These are phyloP conservation scores for Ramphastos sulfuratus DNA, from an alignment of 2,113 vertebrate species.

Conservation along the genomic window DNA sequence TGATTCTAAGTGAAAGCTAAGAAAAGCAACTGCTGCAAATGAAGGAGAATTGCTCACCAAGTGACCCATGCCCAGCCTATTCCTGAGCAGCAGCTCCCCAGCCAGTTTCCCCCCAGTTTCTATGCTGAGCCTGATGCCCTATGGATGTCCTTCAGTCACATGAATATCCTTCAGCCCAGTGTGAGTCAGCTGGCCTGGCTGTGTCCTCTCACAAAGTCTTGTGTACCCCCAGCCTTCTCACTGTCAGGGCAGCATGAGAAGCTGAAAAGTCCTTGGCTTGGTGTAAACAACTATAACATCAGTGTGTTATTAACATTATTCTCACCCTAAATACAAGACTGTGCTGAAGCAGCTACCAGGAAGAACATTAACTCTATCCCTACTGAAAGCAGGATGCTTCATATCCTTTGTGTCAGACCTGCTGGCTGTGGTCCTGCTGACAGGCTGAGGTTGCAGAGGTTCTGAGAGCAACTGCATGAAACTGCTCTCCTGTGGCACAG, in stretches of 20 bases:
- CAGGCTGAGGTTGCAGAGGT: not conserved
- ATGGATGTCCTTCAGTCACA: too few species aligned
- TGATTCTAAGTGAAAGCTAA: not conserved
- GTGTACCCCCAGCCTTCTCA: not conserved
- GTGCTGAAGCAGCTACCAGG: not conserved
- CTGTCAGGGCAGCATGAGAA: not conserved
- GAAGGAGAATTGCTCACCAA: not conserved
- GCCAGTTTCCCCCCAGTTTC: not conserved
- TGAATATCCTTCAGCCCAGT: too few species aligned
- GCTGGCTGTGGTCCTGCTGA: fast-evolving
- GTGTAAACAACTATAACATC: not conserved
- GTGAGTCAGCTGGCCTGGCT: not conserved
- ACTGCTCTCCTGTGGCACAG: not conserved
- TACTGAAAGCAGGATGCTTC: not conserved
- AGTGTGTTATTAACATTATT: not conserved
- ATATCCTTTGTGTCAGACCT: too few species aligned
- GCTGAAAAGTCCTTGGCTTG: not conserved
- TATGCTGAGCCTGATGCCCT: too few species aligned
- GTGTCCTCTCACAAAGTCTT: not conserved
- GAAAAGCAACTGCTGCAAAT: not conserved
- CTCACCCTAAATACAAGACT: not conserved
- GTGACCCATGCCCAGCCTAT: not conserved
- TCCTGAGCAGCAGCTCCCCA: not conserved
- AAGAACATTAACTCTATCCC: not conserved
- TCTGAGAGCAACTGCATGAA: not conserved